phyloP scores from a whole-genome alignment of 2,888 invertebrate genomes.

The Polyommatus icarus region DNA sequence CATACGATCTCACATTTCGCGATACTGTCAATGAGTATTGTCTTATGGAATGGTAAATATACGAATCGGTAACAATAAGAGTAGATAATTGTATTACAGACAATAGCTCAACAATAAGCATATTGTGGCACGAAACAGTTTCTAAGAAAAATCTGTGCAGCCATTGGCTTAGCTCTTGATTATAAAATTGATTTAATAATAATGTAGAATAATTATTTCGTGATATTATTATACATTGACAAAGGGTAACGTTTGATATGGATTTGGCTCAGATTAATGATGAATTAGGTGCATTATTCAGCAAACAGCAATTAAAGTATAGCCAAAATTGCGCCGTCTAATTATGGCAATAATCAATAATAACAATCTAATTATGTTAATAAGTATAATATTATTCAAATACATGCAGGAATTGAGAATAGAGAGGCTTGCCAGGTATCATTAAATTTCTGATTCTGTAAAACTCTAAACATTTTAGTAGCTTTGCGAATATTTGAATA shows the following conservation, averaged over 20 bases:
- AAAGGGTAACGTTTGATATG: no score
- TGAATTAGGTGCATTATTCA: no score
- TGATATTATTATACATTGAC: no score
- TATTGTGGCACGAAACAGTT: neutral
- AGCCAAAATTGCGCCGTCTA: no score
- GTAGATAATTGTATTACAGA: constrained; percentile 1
- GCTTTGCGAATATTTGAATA: neutral
- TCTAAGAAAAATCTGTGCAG: neutral
- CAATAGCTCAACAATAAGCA: neutral
- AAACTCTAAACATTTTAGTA: neutral
- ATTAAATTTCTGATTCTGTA: neutral
- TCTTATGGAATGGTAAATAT: constrained; percentile 2
- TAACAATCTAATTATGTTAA: no score
- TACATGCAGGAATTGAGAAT: neutral
- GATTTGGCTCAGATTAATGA: no score
- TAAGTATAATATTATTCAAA: no score
- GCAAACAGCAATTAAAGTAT: no score
- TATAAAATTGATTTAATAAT: constrained; percentile 4
- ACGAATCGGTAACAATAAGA: neutral
- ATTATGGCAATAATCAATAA: no score
- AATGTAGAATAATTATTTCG: neutral
- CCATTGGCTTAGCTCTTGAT: neutral
- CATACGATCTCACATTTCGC: neutral
- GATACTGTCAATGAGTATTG: neutral
- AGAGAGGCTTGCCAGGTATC: neutral